These are phyloP conservation scores for Andrena cerasifolii DNA, from an alignment of 1,140 invertebrate genomes.

Conservation along the genomic window DNA sequence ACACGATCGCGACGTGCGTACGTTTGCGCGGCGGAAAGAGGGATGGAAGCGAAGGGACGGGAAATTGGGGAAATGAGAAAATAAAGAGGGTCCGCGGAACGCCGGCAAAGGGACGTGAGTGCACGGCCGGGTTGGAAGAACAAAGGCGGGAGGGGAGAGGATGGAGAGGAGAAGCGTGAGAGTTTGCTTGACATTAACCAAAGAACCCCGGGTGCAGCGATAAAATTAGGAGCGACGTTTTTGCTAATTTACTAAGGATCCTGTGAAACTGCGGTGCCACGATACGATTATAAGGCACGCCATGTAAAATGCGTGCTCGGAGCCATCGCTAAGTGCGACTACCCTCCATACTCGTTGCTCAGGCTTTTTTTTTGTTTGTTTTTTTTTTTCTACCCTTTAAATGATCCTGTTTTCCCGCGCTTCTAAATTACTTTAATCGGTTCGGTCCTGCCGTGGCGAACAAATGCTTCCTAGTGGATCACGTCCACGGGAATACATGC, in stretches of 20 bases:
- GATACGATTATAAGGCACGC: no score
- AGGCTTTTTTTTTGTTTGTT: no score
- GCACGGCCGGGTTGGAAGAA: not conserved
- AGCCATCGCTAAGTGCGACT: not conserved
- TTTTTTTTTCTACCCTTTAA: not conserved
- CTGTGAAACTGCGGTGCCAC: slow-evolving; percentile 25
- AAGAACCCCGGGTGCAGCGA: not conserved
- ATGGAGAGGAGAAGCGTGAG: not conserved
- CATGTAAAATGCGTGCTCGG: no score
- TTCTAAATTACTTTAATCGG: slow-evolving; percentile 18
- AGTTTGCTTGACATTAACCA: not conserved
- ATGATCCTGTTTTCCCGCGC: no score
- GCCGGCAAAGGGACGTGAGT: slow-evolving; percentile 2
- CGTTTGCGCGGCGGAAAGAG: not conserved
- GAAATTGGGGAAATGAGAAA: slow-evolving; percentile 11
- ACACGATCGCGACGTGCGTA: slow-evolving; percentile 25
- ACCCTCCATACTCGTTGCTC: slow-evolving; percentile 2
- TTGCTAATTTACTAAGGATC: slow-evolving; percentile 60
- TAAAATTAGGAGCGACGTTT: slow-evolving; percentile 36
- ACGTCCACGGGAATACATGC: slow-evolving; percentile 39
- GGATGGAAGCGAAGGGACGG: not conserved
- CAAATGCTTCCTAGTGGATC: slow-evolving; percentile 56
- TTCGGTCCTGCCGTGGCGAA: slow-evolving; percentile 40
- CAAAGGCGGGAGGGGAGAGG: not conserved
- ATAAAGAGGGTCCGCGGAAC: slow-evolving; percentile 23